Evolutionary conservation across 2,113 vertebrate species (phyloP).

Genomic region (Synodontis membranacea): DNA sequence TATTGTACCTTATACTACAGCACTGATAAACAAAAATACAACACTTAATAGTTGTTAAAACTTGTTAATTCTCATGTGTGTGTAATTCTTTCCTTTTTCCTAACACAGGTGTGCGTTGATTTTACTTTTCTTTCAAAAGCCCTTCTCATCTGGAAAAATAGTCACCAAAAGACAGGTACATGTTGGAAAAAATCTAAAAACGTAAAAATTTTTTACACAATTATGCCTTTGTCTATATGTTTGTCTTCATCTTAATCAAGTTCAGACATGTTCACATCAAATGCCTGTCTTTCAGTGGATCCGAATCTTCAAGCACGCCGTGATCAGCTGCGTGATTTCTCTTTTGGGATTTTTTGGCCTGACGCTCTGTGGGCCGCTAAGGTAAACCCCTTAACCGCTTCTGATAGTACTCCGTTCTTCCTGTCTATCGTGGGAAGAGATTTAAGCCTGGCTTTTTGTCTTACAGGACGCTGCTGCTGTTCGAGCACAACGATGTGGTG

Average conservation of each 20-base stretch:
- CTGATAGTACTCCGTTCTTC: background rate
- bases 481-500: conserved; percentile 94
- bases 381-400: conserved; percentile 70
- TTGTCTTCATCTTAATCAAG: background rate
- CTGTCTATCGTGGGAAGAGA: background rate
- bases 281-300: conserved; percentile 83
- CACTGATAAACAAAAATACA: background rate
- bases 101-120: conserved; percentile 83
- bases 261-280: background rate
- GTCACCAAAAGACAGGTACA: conserved; percentile 88
- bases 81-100: background rate
- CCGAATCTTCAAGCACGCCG: conserved; percentile 90
- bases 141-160: conserved; percentile 92
- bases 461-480: conserved; percentile 87
- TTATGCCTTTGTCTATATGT: background rate
- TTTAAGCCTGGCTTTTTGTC: background rate
- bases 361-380: conserved; percentile 95
- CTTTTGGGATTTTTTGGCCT: conserved; percentile 97
- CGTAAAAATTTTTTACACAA: background rate
- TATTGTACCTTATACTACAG: background rate
- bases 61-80: background rate
- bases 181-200: background rate
- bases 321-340: conserved; percentile 91
- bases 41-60: background rate
- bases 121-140: conserved; percentile 97